phyloP scores from a whole-genome alignment of 2,113 vertebrate species.

The Macheiramphus alcinus region DNA sequence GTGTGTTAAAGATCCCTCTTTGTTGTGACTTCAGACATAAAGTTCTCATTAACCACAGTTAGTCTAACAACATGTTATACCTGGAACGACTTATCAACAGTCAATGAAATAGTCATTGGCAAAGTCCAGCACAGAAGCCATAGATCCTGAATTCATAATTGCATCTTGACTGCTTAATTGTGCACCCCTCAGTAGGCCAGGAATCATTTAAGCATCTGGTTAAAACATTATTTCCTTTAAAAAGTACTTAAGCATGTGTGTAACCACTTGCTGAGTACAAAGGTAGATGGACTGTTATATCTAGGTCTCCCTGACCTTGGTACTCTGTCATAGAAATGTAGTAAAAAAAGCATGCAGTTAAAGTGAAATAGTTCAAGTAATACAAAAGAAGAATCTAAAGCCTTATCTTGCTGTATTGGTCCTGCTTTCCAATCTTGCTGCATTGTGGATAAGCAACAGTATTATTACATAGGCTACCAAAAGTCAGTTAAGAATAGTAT shows the following conservation, averaged over 20 bases:
- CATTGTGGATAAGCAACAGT: neutral
- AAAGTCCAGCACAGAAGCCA: neutral
- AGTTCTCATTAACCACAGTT: neutral
- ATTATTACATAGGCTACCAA: neutral
- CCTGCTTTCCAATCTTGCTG: neutral
- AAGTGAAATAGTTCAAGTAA: neutral
- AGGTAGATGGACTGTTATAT: neutral
- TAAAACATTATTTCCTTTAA: neutral
- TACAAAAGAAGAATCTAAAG: neutral
- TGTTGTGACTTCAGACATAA: neutral
- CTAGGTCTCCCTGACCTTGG: neutral
- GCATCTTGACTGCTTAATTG: neutral
- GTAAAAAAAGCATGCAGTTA: neutral
- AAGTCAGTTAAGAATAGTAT: neutral
- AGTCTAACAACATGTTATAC: neutral
- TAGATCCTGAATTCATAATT: neutral
- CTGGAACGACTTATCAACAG: neutral
- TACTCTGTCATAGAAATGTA: neutral
- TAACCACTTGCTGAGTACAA: neutral
- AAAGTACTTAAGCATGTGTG: neutral
- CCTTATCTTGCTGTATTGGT: neutral
- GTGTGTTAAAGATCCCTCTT: neutral
- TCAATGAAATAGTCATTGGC: neutral
- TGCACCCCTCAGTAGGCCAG: neutral
- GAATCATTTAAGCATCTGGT: neutral